Conservation (phyloP, 2,888 invertebrate genomes). For the Drosophila helvetica region DNA sequence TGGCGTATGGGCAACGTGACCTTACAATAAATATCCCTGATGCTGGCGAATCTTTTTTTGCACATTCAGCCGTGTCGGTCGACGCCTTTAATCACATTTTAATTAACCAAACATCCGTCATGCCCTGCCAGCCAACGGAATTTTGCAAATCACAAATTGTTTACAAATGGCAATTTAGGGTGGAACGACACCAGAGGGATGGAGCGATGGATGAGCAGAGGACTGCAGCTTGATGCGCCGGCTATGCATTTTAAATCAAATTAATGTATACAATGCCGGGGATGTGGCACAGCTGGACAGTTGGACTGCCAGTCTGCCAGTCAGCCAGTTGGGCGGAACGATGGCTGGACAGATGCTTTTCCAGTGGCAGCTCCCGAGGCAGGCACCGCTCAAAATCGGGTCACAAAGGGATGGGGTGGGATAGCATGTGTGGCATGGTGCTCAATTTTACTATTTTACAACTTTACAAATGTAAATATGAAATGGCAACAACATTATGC, state of each 20-base stretch:
- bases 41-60: constrained; percentile 3
- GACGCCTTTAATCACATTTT: constrained; percentile 61
- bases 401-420: neutral
- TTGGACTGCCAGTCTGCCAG: neutral
- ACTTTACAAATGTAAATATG: constrained; percentile 52
- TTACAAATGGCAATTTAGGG: constrained; percentile 41
- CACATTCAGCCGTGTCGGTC: constrained; percentile 16
- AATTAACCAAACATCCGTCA: constrained; percentile 58
- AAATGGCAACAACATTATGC: constrained; percentile 53
- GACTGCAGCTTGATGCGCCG: constrained; percentile 35
- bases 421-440: no score
- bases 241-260: constrained; percentile 66
- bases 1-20: no score
- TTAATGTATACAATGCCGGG: constrained; percentile 70
- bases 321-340: constrained; percentile 20
- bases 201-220: neutral
- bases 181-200: constrained; percentile 1
- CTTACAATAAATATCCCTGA: neutral
- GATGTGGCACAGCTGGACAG: constrained; percentile 52
- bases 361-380: neutral
- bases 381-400: neutral
- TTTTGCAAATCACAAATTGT: constrained; percentile 39
- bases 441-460: constrained; percentile 16
- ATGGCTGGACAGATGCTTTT: constrained; percentile 2
- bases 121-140: constrained; percentile 33